Percentiles rank a stretch among this genome's conserved stretches.
Conservation (phyloP, 2,797 vertebrate species). For the Ctenopoma kingsleyae region DNA sequence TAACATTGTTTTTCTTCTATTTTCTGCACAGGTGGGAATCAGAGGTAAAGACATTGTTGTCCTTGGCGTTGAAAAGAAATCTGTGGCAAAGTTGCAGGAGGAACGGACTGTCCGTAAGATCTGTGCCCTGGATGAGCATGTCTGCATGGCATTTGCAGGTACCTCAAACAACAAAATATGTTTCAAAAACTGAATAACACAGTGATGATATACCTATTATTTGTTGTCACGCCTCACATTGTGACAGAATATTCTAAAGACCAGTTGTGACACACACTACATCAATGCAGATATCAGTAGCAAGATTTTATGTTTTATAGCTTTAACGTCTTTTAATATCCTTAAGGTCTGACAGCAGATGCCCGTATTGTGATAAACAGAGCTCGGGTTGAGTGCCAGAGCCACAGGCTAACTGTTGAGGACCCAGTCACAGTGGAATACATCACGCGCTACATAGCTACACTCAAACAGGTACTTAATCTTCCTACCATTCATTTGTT, state of each 20-base stretch:
- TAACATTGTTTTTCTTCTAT: neutral
- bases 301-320: neutral
- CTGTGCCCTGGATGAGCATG: slow-evolving; percentile 87
- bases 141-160: slow-evolving; percentile 92
- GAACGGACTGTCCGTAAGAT: slow-evolving; percentile 90
- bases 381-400: slow-evolving; percentile 92
- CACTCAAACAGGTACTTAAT: slow-evolving; percentile 89
- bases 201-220: neutral
- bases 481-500: neutral
- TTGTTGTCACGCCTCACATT: neutral
- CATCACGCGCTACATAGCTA: slow-evolving; percentile 92
- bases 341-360: slow-evolving; percentile 89
- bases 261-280: neutral
- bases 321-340: slow-evolving; percentile 11
- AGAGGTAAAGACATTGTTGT: slow-evolving; percentile 89
- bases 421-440: slow-evolving; percentile 93
- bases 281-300: neutral
- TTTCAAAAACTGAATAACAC: neutral
- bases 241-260: neutral
- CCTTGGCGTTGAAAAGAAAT: slow-evolving; percentile 89
- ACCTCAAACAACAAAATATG: slow-evolving; percentile 4
- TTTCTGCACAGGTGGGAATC: slow-evolving; percentile 84
- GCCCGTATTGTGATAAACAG: slow-evolving; percentile 91
- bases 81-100: slow-evolving; percentile 88
- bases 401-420: slow-evolving; percentile 92